A percentile compares a stretch with the other conserved stretches of the same genome.
phyloP scores from a whole-genome alignment of 2,888 invertebrate species.

The Phortica okadai region DNA sequence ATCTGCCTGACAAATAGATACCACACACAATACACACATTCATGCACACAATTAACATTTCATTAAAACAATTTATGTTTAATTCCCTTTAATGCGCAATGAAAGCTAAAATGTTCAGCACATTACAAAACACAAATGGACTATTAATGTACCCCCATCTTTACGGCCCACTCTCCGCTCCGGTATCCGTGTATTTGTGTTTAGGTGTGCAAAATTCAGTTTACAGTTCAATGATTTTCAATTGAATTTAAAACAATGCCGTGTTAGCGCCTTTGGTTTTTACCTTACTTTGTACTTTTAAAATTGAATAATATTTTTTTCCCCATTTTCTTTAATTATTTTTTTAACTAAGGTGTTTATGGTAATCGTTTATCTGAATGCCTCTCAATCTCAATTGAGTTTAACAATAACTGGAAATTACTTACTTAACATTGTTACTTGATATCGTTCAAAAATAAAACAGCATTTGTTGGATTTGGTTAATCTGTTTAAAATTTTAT shows the following conservation, averaged over 20 bases:
- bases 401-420: too few relatives aligned
- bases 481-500: not conserved
- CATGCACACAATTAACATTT: constrained; percentile 12
- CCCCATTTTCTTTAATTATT: not conserved
- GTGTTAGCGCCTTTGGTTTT: not conserved
- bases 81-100: constrained; percentile 7
- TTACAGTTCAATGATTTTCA: constrained; percentile 53
- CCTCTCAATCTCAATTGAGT: too few relatives aligned
- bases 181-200: not conserved
- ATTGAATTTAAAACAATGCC: constrained; percentile 46
- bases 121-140: not conserved
- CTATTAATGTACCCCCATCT: not conserved
- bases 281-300: not conserved
- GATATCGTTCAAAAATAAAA: too few relatives aligned
- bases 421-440: too few relatives aligned
- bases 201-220: not conserved
- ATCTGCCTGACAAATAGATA: not conserved
- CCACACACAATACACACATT: not conserved
- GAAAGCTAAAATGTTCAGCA: not conserved
- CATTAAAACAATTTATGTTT: constrained; percentile 20
- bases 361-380: too few relatives aligned
- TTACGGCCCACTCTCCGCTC: too few relatives aligned
- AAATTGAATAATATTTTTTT: constrained; percentile 9
- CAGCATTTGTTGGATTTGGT: not conserved
- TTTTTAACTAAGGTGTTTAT: not conserved